phyloP scores from a whole-genome alignment of 30 jellyfish, hydroid and myxozoan species.

The Morbakka virulenta region DNA sequence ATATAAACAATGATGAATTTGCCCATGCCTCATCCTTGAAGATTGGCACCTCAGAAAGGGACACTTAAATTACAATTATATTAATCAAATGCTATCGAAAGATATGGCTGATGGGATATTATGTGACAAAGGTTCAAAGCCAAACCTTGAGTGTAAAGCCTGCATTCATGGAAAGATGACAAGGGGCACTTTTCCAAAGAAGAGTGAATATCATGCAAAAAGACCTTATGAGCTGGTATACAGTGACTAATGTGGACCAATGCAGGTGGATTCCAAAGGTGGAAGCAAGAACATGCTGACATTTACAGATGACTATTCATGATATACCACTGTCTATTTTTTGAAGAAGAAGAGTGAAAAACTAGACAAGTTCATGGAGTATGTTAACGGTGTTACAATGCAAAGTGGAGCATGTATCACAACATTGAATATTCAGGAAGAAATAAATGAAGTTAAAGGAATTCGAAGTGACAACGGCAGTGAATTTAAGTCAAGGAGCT shows the following conservation, averaged over 20 bases:
- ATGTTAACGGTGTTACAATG: too few relatives aligned
- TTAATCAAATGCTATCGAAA: too few relatives aligned
- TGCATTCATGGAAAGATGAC: too few relatives aligned
- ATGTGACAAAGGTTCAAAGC: too few relatives aligned
- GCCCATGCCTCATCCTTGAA: conserved; percentile 15
- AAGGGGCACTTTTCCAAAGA: too few relatives aligned
- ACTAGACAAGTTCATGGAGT: conserved; percentile 30
- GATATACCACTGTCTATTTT: conserved; percentile 42
- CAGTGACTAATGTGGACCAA: conserved; percentile 71
- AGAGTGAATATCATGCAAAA: too few relatives aligned
- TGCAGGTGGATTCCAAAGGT: conserved; percentile 44
- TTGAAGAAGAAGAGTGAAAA: conserved; percentile 38
- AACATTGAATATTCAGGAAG: too few relatives aligned
- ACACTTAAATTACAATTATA: conserved; percentile 37
- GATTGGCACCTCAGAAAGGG: conserved; percentile 51
- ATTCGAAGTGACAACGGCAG: conserved; percentile 46
- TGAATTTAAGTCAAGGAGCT: conserved; percentile 21
- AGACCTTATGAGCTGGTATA: too few relatives aligned
- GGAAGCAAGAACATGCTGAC: conserved; percentile 56
- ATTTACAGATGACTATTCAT: conserved; percentile 53
- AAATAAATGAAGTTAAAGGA: conserved; percentile 11
- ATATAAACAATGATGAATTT: conserved; percentile 29
- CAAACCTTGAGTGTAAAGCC: too few relatives aligned
- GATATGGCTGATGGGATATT: too few relatives aligned
- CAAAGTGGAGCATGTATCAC: too few relatives aligned